Conservation (phyloP, 2,113 vertebrate species). For the Brienomyrus brachyistius region DNA sequence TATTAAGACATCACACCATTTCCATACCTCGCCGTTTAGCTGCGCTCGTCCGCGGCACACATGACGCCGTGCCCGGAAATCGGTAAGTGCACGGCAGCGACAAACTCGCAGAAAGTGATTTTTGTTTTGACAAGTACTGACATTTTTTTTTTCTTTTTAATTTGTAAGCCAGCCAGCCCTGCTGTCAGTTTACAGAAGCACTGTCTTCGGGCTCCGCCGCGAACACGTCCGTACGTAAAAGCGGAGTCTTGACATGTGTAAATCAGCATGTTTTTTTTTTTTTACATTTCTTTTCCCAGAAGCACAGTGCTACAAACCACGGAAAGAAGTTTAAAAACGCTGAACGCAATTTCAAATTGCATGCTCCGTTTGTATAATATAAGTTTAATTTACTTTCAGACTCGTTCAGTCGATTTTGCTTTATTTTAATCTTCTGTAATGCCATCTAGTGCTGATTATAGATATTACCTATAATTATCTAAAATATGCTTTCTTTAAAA, state of each 20-base stretch:
- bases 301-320: not conserved
- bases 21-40: not conserved
- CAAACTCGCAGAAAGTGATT: not conserved
- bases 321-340: not conserved
- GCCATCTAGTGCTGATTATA: conserved; percentile 6
- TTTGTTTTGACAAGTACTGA: not conserved
- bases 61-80: not conserved
- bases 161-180: not conserved
- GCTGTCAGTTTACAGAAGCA: not conserved
- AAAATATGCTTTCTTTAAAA: not conserved
- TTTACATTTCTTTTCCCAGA: not conserved
- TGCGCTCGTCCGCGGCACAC: not conserved
- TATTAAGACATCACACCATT: not conserved
- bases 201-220: not conserved
- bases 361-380: not conserved
- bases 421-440: conserved; percentile 9
- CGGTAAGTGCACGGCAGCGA: not conserved
- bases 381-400: not conserved
- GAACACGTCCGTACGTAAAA: not conserved
- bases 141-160: not conserved
- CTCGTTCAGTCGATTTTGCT: not conserved
- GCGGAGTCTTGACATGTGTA: not conserved
- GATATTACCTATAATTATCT: not conserved
- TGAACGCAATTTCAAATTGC: not conserved
- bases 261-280: not conserved